phyloP scores from a whole-genome alignment of 2,888 invertebrate species.

The Neuroscelio doddi region DNA sequence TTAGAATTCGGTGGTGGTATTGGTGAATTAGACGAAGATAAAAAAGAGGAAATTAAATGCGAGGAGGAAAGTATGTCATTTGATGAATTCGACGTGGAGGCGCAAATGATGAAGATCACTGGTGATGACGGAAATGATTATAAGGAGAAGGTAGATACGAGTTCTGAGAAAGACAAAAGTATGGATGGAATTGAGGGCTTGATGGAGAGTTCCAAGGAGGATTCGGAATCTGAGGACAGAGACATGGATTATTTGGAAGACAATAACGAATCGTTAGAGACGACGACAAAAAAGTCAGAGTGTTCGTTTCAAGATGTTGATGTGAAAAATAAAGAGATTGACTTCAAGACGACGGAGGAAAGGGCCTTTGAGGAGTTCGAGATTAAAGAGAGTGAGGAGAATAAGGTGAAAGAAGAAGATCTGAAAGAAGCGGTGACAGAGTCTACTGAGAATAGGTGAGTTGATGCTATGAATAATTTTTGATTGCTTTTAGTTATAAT shows the following conservation, averaged over 20 bases:
- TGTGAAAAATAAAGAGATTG: slow-evolving; percentile 10
- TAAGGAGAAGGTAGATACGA: slow-evolving; percentile 63
- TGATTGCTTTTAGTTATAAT: too few relatives aligned
- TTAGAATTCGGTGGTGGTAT: slow-evolving; percentile 70
- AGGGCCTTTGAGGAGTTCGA: slow-evolving; percentile 57
- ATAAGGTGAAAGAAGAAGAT: background rate
- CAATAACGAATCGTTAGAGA: slow-evolving; percentile 45
- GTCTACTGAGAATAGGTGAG: too few relatives aligned
- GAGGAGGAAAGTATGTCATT: slow-evolving; percentile 59
- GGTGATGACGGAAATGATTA: slow-evolving; percentile 69
- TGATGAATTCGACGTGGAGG: slow-evolving; percentile 69
- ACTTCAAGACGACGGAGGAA: slow-evolving; percentile 50
- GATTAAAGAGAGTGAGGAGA: slow-evolving; percentile 32
- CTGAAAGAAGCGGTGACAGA: slow-evolving; percentile 63
- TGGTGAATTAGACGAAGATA: slow-evolving; percentile 53
- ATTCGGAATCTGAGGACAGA: slow-evolving; percentile 61
- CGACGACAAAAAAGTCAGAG: background rate
- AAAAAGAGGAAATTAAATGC: slow-evolving; percentile 53
- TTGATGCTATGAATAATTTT: too few relatives aligned
- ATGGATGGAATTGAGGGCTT: slow-evolving; percentile 68
- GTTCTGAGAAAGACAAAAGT: slow-evolving; percentile 63
- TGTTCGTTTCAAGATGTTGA: background rate
- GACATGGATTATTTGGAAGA: slow-evolving; percentile 55
- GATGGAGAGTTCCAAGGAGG: slow-evolving; percentile 70
- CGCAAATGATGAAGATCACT: slow-evolving; percentile 69